These are phyloP conservation scores for Lasioglossum oenotherae DNA, from an alignment of 2,888 invertebrate species.

Conservation along the genomic window DNA sequence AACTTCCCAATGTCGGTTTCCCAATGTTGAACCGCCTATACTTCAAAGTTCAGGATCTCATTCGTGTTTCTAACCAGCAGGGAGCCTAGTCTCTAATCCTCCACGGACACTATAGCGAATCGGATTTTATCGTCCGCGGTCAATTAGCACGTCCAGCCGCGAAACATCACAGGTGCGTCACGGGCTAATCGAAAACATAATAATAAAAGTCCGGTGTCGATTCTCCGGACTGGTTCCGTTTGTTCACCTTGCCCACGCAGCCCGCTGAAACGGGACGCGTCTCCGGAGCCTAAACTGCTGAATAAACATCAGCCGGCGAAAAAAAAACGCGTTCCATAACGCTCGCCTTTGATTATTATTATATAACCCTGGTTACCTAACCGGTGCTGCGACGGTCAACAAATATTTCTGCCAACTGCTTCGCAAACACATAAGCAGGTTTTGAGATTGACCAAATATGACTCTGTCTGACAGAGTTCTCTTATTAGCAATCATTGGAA, in stretches of 20 bases:
- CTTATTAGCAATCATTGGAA: not conserved
- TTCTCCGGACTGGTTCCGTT: conserved; percentile 34
- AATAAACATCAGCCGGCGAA: conserved; percentile 17
- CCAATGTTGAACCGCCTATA: not conserved
- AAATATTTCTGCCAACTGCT: not conserved
- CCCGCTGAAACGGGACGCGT: conserved; percentile 34
- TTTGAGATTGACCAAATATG: not conserved
- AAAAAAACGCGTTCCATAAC: conserved; percentile 1
- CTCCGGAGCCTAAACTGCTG: conserved; percentile 21
- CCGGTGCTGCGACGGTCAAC: not conserved
- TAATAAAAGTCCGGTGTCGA: conserved; percentile 30
- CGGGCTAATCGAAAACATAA: not conserved
- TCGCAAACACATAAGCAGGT: not conserved
- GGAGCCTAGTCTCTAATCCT: not conserved
- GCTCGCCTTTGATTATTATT: conserved; percentile 20
- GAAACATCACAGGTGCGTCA: conserved; percentile 25
- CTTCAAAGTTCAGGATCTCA: not conserved
- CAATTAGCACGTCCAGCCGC: not conserved
- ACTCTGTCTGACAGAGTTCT: not conserved
- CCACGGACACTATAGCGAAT: not conserved
- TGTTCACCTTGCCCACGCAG: conserved; percentile 49
- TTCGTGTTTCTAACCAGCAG: not conserved
- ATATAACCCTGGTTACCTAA: conserved; percentile 22
- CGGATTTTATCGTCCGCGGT: not conserved
- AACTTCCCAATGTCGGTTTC: not conserved